Evolutionary conservation across 2,797 vertebrate genomes (phyloP).

Genomic region (Poliocrania exsul): DNA sequence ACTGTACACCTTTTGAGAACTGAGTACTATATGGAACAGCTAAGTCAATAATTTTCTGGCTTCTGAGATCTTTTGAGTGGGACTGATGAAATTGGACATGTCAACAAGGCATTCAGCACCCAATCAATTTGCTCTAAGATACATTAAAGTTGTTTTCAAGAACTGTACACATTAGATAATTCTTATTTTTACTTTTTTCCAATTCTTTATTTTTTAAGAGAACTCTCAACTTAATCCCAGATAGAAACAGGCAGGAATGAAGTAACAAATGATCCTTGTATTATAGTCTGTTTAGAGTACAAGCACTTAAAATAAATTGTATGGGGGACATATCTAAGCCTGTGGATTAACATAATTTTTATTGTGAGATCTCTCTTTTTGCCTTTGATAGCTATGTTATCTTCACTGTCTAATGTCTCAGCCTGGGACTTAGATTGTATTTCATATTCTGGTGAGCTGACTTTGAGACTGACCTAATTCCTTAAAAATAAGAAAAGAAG

Average conservation of each 20-base stretch:
- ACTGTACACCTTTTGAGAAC: not conserved
- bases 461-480: not conserved
- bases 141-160: not conserved
- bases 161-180: not conserved
- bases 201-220: not conserved
- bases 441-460: not conserved
- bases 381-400: not conserved
- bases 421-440: not conserved
- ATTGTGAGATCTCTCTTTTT: not conserved
- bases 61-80: not conserved
- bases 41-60: not conserved
- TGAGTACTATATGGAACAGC: not conserved
- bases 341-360: not conserved
- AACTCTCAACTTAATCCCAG: not conserved
- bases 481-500: not conserved
- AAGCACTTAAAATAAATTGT: not conserved
- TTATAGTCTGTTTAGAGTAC: not conserved
- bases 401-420: not conserved
- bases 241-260: not conserved
- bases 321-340: fast-evolving
- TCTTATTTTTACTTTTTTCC: not conserved
- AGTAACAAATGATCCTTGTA: not conserved
- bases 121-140: not conserved
- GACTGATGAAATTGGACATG: not conserved
- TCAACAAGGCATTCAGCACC: not conserved